Base-by-base conservation (phyloP, 1,140 invertebrate species). In the Aphelenchoides fujianensis region DNA sequence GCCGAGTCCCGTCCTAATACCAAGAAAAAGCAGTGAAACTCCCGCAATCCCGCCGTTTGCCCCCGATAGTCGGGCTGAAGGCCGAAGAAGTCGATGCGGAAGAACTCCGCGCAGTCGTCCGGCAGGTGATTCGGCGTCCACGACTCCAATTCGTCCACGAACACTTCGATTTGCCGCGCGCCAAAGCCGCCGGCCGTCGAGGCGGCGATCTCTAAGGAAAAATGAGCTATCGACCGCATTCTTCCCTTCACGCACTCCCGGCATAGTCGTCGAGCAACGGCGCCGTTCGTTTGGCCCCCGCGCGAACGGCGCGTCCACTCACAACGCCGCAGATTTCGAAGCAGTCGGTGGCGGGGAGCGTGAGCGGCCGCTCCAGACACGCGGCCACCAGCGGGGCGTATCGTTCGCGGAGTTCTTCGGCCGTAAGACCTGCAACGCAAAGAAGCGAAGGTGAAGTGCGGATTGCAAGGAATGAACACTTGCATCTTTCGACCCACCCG, bases 141-240 rank as follows among this genome's bases (percentile, higher is more conserved):
- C 5, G 55, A 59, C 34, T 59, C 55, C 34, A 59, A 19, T 59
- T 59, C 55, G 5, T 59, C 55, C 12, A 59, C 55, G 34, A 59
- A 59, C 5, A 59, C 55, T 59, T 23, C 5, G 19, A 7, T 59
- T 59, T 59, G 55, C 5, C 19, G 55, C 5, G 5, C 55, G 7
- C 5, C 19, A 16, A 59, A 5, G 34, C 5, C 34, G 5, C 19
- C 5, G n/a, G n/a, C n/a, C 55, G 55, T 59, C 19, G 55, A 5
- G 5, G 55, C 19, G 5, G 5, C 23, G 34, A 59, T 59, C 34
- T 59, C 55, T 48, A 48, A 48, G 23, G 12, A 48, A 48, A 48
- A 48, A 48, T 48, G 23, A 12, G 41, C 41, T 16, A 48, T 48
- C 23, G 12, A 23, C 12, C 12, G 23, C n/a, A n/a, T n/a, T n/a